Conservation (phyloP, 2,888 invertebrate species). For the Sphecodes monilicornis region DNA sequence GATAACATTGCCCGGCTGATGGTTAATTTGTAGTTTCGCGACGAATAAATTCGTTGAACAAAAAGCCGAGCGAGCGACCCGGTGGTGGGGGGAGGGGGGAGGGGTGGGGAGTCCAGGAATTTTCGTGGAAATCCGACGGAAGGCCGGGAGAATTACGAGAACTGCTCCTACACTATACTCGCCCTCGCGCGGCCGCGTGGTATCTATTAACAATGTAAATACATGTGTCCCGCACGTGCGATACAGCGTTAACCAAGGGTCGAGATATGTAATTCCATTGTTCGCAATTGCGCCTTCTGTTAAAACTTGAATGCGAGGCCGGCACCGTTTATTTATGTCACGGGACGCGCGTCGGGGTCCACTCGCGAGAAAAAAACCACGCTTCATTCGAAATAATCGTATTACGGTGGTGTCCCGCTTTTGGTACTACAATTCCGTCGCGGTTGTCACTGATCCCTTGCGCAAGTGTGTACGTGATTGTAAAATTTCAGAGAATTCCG, state of each 20-base stretch:
- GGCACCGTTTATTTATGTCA: constrained; percentile 54
- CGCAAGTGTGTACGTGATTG: neutral
- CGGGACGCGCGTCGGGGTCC: constrained; percentile 20
- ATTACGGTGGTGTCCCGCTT: neutral
- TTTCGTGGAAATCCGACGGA: constrained; percentile 12
- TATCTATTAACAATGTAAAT: constrained; percentile 73
- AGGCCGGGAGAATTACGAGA: constrained; percentile 56
- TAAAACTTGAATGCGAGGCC: constrained; percentile 66
- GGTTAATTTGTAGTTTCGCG: constrained; percentile 48
- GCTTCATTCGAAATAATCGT: constrained; percentile 56
- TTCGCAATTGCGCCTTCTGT: constrained; percentile 70
- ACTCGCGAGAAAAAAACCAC: constrained; percentile 20
- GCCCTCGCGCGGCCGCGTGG: constrained; percentile 10
- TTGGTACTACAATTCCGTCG: neutral
- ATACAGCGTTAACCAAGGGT: constrained; percentile 55
- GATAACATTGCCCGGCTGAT: constrained; percentile 51
- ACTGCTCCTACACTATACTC: neutral
- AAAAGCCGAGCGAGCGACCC: constrained; percentile 37
- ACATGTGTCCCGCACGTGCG: constrained; percentile 63
- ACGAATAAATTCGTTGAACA: constrained; percentile 48
- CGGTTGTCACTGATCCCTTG: neutral
- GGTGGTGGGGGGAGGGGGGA: too few species aligned
- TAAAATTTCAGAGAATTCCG: neutral
- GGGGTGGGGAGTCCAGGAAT: constrained; percentile 39
- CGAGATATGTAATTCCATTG: constrained; percentile 73